Conservation (phyloP, 2,888 invertebrate genomes). For the Himalopsyche tibetana region DNA sequence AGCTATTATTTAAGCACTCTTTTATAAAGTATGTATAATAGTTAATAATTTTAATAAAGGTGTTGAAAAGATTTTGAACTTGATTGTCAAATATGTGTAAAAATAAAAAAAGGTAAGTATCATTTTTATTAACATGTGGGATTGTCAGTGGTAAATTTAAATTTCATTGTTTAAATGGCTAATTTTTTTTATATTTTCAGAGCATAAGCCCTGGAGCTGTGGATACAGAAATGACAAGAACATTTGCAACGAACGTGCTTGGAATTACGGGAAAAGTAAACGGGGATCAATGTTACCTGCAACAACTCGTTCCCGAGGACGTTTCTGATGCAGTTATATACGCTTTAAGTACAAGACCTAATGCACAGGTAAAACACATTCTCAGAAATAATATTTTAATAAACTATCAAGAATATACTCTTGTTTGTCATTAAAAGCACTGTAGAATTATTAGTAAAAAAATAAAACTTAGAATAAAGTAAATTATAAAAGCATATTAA, state of each 20-base stretch:
- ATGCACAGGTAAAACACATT: slow-evolving; percentile 75
- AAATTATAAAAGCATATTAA: too few species aligned
- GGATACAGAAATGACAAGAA: slow-evolving; percentile 72
- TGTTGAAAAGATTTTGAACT: too few species aligned
- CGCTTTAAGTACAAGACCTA: slow-evolving; percentile 79
- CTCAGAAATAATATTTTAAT: neutral
- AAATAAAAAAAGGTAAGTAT: too few species aligned
- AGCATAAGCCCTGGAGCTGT: slow-evolving; percentile 81
- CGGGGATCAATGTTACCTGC: slow-evolving; percentile 63
- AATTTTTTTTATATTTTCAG: slow-evolving; percentile 69
- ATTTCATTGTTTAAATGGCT: slow-evolving; percentile 39
- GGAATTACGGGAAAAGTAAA: slow-evolving; percentile 60
- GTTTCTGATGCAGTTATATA: slow-evolving; percentile 80
- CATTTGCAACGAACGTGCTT: slow-evolving; percentile 63
- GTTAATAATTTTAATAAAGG: neutral
- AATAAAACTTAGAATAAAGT: too few species aligned
- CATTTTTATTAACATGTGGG: neutral
- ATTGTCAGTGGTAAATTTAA: slow-evolving; percentile 44
- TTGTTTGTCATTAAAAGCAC: too few species aligned
- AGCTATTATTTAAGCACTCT: too few species aligned
- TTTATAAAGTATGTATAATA: neutral
- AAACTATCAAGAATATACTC: too few species aligned
- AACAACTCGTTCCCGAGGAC: slow-evolving; percentile 72
- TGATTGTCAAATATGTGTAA: too few species aligned
- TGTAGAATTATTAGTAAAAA: too few species aligned